Evolutionary conservation across 92 coral and sea anemone species (phyloP), one percentile per base, ranked within the genome.

Genomic region (Pocillopora meandrina): DNA sequence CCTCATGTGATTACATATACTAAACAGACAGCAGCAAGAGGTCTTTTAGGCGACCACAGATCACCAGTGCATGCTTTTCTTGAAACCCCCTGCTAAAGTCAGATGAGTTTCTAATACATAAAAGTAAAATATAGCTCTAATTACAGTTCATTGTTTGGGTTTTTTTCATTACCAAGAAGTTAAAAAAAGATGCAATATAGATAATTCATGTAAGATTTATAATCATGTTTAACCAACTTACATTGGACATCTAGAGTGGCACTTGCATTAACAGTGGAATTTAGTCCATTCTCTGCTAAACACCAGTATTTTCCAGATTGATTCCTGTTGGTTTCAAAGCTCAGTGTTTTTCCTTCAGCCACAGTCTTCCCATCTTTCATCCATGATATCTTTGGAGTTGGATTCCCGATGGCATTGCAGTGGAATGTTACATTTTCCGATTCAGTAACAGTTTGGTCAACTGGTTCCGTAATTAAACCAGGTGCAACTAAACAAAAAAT

Each of bases 351-450:
- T n/a, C 82, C 82, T 42, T 1, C 0, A 11, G 21, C 60, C 19
- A 78, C 60, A 20, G 72, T 49, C 35, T 68, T 56, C 26, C 84
- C 84, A 80, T 68, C 76, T 42, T 80, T 80, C 3, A 23, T 26
- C 84, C 84, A 80, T 9, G 52, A 66, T 68, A 80, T 23, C 76
- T 68, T 65, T 26, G 83, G 83, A 12, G 62, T 15, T 49, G 83
- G 83, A 49, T 79, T 79, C 11, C 83, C 83, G 7, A 33, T 67
- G 20, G 83, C 83, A 79, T 34, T 26, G 57, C 83, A 79, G 57
- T n/a, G 7, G 60, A 79, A 79, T 79, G 72, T 67, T 55, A 36
- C 74, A 16, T 10, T 79, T 12, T 16, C 47, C 19, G 34, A n/a
- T n/a, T 68, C 84, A 9, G 60, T 19, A 21, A 68, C 67, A 4